A percentile compares a stretch with the other conserved stretches of the same genome.
These are phyloP conservation scores for Candidula unifasciata DNA, from an alignment of 2,888 invertebrate species.

Conservation along the genomic window DNA sequence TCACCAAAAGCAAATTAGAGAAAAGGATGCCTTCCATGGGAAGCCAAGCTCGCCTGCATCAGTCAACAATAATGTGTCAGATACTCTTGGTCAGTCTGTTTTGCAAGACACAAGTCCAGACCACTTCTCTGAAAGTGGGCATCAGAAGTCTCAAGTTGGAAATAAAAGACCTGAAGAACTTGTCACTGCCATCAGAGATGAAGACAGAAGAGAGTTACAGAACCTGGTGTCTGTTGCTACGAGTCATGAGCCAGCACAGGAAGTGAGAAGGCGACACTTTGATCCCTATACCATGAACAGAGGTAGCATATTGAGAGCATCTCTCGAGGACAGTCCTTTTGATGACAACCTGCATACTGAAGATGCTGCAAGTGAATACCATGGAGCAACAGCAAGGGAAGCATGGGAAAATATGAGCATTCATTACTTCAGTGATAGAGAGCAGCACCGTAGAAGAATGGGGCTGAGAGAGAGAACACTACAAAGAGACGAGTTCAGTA, in stretches of 20 bases:
- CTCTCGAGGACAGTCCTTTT: constrained; percentile 22
- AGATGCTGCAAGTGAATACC: constrained; percentile 1
- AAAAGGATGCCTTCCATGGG: neutral
- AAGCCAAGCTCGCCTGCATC: no score
- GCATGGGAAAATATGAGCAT: constrained; percentile 24
- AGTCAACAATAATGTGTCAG: neutral
- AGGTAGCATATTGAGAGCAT: neutral
- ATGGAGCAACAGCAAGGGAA: neutral
- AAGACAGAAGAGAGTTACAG: constrained; percentile 12
- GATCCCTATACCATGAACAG: neutral
- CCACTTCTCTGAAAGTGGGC: neutral
- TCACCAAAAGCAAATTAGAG: neutral
- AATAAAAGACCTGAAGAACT: neutral
- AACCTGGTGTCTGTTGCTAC: constrained; percentile 24
- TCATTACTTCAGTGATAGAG: constrained; percentile 20
- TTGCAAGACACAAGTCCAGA: neutral
- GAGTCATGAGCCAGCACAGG: neutral
- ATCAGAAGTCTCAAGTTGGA: constrained; percentile 2
- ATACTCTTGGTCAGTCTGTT: neutral
- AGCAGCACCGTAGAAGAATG: neutral
- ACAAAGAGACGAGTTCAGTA: neutral
- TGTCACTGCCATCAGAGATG: neutral
- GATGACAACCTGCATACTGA: neutral
- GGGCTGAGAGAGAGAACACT: neutral
- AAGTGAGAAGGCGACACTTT: neutral